Evolutionary conservation across 2,888 invertebrate species (phyloP).

Genomic region (Dendrolimus houi): DNA sequence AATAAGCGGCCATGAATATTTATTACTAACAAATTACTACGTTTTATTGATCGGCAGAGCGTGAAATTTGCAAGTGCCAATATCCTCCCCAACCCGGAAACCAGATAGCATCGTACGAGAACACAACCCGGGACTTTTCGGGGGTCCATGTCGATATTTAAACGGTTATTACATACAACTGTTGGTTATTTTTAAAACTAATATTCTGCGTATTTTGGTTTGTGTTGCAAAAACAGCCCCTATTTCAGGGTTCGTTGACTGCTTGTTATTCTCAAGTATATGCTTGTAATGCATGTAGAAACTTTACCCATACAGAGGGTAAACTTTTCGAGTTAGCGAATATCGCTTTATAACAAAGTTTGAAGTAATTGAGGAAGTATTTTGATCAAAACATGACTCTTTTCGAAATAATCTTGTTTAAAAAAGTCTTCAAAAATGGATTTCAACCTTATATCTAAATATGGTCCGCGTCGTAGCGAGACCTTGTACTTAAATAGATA

Average conservation of each 20-base stretch:
- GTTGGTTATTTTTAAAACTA: neutral
- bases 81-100: neutral
- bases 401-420: no score
- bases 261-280: no score
- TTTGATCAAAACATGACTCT: no score
- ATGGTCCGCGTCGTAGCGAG: no score
- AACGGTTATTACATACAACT: neutral
- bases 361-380: no score
- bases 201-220: neutral
- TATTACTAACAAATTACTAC: neutral
- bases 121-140: slow-evolving; percentile 5
- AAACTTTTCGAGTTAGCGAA: no score
- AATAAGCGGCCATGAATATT: neutral
- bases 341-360: no score
- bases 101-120: neutral
- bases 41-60: neutral
- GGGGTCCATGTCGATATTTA: neutral
- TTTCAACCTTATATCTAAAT: no score
- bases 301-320: no score
- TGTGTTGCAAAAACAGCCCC: neutral
- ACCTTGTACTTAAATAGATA: no score
- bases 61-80: neutral
- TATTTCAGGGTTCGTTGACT: neutral
- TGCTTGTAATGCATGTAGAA: no score
- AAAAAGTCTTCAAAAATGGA: no score